Percentiles rank a stretch among this genome's conserved stretches.
phyloP scores from a whole-genome alignment of 2,888 invertebrate genomes.

The Caenorhabditis angaria region DNA sequence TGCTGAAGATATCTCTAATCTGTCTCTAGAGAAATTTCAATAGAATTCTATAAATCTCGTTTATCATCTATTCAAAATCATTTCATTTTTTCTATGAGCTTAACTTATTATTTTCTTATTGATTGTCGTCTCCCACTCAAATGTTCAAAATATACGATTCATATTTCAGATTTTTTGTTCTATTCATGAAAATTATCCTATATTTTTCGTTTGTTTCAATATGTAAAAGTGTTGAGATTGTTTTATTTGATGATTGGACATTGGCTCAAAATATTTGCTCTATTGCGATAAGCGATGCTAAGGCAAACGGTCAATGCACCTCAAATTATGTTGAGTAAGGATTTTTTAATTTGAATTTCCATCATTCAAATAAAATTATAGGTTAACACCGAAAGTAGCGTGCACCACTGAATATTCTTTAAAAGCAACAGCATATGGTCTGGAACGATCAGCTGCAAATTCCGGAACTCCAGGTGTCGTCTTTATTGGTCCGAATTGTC shows the following conservation, averaged over 20 bases:
- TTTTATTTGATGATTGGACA: conserved; percentile 30
- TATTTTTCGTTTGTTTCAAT: neutral
- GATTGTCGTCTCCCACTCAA: neutral
- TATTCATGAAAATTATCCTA: neutral
- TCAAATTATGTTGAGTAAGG: conserved; percentile 22
- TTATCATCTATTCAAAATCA: neutral
- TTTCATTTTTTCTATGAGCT: neutral
- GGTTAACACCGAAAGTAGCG: conserved; percentile 12
- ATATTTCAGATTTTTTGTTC: neutral
- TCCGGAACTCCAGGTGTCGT: conserved; percentile 7
- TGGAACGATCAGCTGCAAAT: neutral
- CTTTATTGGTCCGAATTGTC: conserved; percentile 35
- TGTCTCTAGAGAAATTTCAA: neutral
- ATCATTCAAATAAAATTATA: no score
- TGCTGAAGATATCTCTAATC: neutral
- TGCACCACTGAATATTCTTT: conserved; percentile 25
- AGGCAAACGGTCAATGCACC: conserved; percentile 24
- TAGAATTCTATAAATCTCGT: conserved; percentile 1
- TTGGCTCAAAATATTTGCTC: conserved; percentile 26
- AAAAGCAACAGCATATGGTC: conserved; percentile 22
- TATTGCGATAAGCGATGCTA: conserved; percentile 31
- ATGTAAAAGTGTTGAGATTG: conserved; percentile 16
- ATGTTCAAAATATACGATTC: neutral
- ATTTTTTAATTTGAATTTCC: neutral
- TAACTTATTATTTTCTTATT: neutral